A percentile compares a stretch with the other conserved stretches of the same genome.
Evolutionary conservation across 2,888 invertebrate genomes (phyloP).

Genomic region (Helobdella robusta): DNA sequence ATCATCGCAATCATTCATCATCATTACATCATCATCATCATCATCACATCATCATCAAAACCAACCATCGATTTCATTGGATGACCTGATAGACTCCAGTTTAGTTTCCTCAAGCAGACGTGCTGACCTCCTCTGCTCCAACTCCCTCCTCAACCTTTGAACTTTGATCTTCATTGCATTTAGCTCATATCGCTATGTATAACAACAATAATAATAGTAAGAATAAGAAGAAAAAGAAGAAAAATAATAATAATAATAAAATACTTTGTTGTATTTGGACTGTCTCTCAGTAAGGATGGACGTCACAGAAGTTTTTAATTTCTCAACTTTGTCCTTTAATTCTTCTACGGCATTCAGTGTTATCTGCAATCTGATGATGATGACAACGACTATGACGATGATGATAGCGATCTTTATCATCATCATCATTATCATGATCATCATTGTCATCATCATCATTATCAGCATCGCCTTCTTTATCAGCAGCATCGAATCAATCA

Average conservation of each 20-base stretch:
- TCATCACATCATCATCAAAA: too few relatives aligned
- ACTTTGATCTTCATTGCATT: not conserved
- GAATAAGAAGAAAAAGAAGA: too few relatives aligned
- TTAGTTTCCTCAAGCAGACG: not conserved
- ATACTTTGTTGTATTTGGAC: too few relatives aligned
- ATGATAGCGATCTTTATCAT: not conserved
- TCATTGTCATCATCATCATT: conserved; percentile 6
- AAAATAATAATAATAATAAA: too few relatives aligned
- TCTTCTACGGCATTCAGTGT: not conserved
- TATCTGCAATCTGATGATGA: conserved; percentile 10
- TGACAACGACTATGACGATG: conserved; percentile 11
- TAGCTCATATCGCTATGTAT: too few relatives aligned
- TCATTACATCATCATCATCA: too few relatives aligned
- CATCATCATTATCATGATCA: conserved; percentile 13
- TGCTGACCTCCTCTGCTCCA: not conserved
- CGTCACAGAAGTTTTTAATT: not conserved
- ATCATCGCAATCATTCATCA: too few relatives aligned
- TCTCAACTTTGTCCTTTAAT: not conserved
- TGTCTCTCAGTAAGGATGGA: not conserved
- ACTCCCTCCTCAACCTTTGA: not conserved
- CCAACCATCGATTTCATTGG: too few relatives aligned
- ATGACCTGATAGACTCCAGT: not conserved
- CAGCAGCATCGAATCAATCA: not conserved
- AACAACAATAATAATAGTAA: too few relatives aligned
- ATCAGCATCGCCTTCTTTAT: not conserved